phyloP scores from a whole-genome alignment of 2,888 invertebrate species.

The Elysia crispata region DNA sequence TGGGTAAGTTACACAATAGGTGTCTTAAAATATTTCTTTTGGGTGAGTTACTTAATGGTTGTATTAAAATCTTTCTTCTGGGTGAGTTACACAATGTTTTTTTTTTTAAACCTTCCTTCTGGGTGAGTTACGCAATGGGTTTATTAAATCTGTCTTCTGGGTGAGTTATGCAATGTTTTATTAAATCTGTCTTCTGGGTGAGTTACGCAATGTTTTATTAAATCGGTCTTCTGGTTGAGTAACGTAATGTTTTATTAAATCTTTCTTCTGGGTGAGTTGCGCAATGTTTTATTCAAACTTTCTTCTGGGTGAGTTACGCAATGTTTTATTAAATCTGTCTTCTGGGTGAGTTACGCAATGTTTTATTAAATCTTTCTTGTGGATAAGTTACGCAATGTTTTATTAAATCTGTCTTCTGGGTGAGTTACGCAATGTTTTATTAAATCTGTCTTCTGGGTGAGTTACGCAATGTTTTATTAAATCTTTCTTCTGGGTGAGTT shows the following conservation, averaged over 20 bases:
- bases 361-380: too few species aligned
- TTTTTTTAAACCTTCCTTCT: slow-evolving; percentile 87
- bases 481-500: too few species aligned
- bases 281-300: too few species aligned
- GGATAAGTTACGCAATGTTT: too few species aligned
- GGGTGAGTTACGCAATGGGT: slow-evolving; percentile 83
- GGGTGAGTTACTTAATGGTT: slow-evolving; percentile 80
- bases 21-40: slow-evolving; percentile 88
- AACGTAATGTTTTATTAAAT: slow-evolving; percentile 87
- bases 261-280: slow-evolving; percentile 87
- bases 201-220: too few species aligned
- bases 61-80: slow-evolving; percentile 85
- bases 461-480: too few species aligned
- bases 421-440: too few species aligned
- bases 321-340: too few species aligned
- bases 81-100: slow-evolving; percentile 88
- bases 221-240: too few species aligned
- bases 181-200: slow-evolving; percentile 89
- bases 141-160: neutral
- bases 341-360: too few species aligned
- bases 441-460: too few species aligned
- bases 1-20: slow-evolving; percentile 81
- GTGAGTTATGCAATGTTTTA: slow-evolving; percentile 83
- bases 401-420: too few species aligned
- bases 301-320: neutral